Conservation (phyloP, 1,140 invertebrate genomes). For the Mya arenaria region DNA sequence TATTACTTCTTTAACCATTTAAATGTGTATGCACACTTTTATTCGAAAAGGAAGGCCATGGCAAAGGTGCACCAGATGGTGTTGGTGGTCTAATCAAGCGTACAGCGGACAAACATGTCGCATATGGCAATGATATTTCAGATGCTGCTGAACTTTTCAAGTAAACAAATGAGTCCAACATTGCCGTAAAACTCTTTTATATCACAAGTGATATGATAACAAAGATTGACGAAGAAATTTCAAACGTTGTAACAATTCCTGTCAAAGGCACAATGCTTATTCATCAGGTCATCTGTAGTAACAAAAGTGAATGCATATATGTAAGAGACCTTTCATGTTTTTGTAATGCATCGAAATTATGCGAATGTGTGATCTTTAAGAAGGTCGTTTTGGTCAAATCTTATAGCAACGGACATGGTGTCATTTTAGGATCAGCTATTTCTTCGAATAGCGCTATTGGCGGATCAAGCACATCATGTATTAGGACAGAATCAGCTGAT, state of each 20-base stretch:
- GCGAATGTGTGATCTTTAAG: not conserved
- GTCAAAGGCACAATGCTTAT: constrained; percentile 7
- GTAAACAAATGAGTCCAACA: not conserved
- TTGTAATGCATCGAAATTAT: not conserved
- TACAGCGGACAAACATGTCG: not conserved
- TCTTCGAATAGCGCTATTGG: not conserved
- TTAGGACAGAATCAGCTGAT: not conserved
- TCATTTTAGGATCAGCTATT: not conserved
- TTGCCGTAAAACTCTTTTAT: constrained; percentile 12
- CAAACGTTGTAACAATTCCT: not conserved
- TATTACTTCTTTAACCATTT: too few relatives aligned
- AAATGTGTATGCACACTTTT: too few relatives aligned
- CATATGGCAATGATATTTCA: not conserved
- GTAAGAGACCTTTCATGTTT: constrained; percentile 5
- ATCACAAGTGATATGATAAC: not conserved
- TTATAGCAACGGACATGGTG: not conserved
- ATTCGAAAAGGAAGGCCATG: not conserved
- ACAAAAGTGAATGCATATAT: not conserved
- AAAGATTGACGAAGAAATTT: not conserved
- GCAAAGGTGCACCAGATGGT: not conserved
- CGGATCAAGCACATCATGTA: not conserved
- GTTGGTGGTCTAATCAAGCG: not conserved
- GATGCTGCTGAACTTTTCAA: not conserved
- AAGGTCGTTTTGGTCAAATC: not conserved
- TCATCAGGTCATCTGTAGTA: not conserved